Evolutionary conservation across 2,113 vertebrate genomes (phyloP).

Genomic region (Dasyornis broadbenti): DNA sequence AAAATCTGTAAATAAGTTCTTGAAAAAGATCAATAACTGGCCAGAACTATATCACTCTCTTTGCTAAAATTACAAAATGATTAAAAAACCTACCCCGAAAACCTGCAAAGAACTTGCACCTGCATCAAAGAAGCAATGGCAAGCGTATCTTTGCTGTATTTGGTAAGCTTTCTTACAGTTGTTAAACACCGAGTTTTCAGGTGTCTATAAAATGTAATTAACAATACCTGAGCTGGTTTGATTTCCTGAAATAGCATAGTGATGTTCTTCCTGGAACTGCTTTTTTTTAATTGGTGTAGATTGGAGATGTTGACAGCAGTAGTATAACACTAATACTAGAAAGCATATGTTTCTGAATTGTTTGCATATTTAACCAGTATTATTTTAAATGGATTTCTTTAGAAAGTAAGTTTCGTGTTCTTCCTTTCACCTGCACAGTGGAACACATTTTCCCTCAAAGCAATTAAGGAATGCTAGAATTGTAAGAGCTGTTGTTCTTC

Average conservation of each 20-base stretch:
- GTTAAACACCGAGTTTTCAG: neutral
- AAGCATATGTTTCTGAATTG: neutral
- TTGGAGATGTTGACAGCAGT: neutral
- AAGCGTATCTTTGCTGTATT: neutral
- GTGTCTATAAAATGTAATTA: neutral
- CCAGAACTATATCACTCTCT: rapidly evolving
- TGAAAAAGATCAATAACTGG: rapidly evolving
- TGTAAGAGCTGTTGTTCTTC: neutral
- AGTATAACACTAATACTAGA: rapidly evolving
- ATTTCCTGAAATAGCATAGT: neutral
- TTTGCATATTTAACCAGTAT: neutral
- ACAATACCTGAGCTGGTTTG: neutral
- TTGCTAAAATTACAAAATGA: neutral
- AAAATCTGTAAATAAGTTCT: neutral
- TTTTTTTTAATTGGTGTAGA: neutral
- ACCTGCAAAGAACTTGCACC: neutral
- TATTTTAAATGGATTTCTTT: neutral
- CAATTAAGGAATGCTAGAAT: neutral
- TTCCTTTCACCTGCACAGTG: neutral
- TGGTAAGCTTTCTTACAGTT: neutral
- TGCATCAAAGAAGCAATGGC: neutral
- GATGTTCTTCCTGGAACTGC: neutral
- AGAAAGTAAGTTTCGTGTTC: neutral
- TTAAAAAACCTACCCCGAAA: rapidly evolving
- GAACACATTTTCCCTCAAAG: neutral